These are phyloP conservation scores for Zaprionus gabonicus DNA, from an alignment of 1,140 invertebrate genomes.

Conservation along the genomic window DNA sequence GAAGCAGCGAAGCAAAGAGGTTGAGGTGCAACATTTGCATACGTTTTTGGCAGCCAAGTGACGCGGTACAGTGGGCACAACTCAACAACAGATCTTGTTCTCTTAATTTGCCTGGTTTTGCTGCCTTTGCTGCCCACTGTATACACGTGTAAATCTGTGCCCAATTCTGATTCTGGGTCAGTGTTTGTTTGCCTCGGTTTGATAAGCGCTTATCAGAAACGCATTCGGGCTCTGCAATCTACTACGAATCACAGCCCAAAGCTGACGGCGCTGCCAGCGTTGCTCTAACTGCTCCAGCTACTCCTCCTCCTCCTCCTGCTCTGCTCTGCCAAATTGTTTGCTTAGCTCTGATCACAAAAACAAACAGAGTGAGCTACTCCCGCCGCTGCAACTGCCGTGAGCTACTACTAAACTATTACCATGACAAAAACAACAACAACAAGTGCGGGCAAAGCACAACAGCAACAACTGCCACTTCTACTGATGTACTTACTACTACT, in stretches of 20 bases:
- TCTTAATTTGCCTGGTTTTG: background rate
- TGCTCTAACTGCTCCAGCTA: too few relatives aligned
- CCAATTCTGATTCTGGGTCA: constrained; percentile 25
- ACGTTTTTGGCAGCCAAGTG: too few relatives aligned
- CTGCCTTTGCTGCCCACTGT: background rate
- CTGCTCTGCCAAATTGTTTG: background rate
- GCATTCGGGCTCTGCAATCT: background rate
- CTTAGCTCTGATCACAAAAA: background rate
- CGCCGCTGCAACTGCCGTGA: background rate
- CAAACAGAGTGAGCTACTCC: background rate
- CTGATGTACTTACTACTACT: background rate
- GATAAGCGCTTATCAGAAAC: constrained; percentile 32
- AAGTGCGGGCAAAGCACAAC: too few relatives aligned
- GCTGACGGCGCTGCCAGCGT: background rate
- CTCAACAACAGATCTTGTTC: too few relatives aligned
- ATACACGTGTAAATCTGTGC: constrained; percentile 25
- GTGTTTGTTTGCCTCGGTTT: constrained; percentile 42
- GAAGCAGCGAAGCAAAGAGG: background rate
- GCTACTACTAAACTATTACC: constrained; percentile 3
- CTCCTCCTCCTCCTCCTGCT: too few relatives aligned
- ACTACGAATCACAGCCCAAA: background rate
- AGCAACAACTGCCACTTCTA: background rate
- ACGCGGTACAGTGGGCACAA: too few relatives aligned
- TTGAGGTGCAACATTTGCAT: background rate
- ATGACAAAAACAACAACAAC: background rate